These are phyloP conservation scores for Macaria notata DNA, from an alignment of 2,888 invertebrate species.

Conservation along the genomic window DNA sequence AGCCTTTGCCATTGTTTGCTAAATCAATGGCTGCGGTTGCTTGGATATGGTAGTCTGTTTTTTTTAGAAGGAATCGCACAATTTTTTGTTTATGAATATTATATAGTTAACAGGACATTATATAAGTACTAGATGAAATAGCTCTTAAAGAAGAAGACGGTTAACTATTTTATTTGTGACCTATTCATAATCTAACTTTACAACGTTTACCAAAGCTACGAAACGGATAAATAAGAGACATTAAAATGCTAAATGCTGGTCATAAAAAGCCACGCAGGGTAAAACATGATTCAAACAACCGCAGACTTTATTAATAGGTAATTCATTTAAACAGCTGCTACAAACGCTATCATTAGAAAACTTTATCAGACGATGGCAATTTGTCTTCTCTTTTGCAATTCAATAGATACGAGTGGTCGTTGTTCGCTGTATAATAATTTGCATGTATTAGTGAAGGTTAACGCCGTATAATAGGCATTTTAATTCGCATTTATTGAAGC, in stretches of 20 bases:
- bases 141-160: no score
- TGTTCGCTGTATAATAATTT: conserved; percentile 53
- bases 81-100: no score
- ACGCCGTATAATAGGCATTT: conserved; percentile 57
- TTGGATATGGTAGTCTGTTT: no score
- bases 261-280: not conserved
- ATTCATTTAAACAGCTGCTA: conserved; percentile 11
- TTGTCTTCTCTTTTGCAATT: conserved; percentile 39
- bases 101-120: no score
- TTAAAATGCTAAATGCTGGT: no score
- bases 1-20: conserved; percentile 13
- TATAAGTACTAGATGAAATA: no score
- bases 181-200: no score
- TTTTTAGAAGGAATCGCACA: no score
- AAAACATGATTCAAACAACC: conserved; percentile 7
- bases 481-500: conserved; percentile 51
- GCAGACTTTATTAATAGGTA: conserved; percentile 5
- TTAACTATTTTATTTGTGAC: no score
- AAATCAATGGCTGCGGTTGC: not conserved
- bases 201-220: no score
- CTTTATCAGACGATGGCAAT: conserved; percentile 38
- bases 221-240: not conserved
- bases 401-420: conserved; percentile 38
- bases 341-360: conserved; percentile 28
- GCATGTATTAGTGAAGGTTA: conserved; percentile 66